These are phyloP conservation scores for Vulpes ferrilata DNA, from an alignment of 2,113 vertebrate species.

Conservation along the genomic window DNA sequence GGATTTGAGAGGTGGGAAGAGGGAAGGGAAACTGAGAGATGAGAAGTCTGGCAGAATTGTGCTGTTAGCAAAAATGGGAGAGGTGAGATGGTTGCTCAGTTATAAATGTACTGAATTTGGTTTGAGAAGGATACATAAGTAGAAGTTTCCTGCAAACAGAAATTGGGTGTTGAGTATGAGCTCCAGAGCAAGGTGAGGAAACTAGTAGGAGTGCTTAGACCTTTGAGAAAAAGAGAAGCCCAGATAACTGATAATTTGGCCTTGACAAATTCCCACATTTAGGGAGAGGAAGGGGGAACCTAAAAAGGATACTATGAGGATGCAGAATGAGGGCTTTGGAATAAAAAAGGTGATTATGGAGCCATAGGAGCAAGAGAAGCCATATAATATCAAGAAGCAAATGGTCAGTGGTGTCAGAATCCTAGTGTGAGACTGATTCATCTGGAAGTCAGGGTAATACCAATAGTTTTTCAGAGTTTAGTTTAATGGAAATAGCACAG, in stretches of 20 bases:
- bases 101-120: not conserved
- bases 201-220: not conserved
- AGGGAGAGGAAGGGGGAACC: not conserved
- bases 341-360: not conserved
- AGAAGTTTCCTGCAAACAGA: not conserved
- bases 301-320: not conserved
- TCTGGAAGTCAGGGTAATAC: not conserved
- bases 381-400: not conserved
- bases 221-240: not conserved
- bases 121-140: not conserved
- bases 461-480: not conserved
- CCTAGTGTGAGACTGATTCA: not conserved
- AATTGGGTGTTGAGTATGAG: not conserved
- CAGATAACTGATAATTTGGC: not conserved
- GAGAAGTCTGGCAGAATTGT: not conserved
- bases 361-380: not conserved
- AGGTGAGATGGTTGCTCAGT: not conserved
- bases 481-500: not conserved
- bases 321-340: not conserved
- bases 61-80: not conserved
- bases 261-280: not conserved
- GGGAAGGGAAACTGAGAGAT: not conserved
- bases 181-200: not conserved
- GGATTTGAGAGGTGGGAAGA: not conserved
- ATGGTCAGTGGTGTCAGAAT: rapidly evolving